A percentile compares a stretch with the other conserved stretches of the same genome.
Conservation (phyloP, 2,113 vertebrate genomes). For the Propithecus coquereli region DNA sequence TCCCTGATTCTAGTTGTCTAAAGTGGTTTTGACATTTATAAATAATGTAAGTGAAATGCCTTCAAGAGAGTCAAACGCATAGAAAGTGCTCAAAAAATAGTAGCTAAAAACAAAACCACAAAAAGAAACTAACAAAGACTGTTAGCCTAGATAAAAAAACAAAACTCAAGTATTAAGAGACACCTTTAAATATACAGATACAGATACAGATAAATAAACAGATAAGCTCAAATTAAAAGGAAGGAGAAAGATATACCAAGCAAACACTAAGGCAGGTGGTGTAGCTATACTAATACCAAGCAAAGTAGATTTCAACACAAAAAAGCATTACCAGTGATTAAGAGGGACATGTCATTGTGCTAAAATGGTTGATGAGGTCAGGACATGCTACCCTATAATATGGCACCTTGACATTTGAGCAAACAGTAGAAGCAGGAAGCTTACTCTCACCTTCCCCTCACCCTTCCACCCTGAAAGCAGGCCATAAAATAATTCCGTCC, state of each 20-base stretch:
- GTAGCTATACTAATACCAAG: background rate
- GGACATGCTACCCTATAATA: background rate
- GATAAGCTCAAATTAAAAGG: background rate
- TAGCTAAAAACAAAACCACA: background rate
- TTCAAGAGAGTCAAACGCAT: background rate
- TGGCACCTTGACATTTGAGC: background rate
- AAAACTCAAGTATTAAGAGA: background rate
- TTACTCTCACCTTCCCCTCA: background rate
- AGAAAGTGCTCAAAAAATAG: background rate
- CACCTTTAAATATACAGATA: background rate
- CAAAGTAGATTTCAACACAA: background rate
- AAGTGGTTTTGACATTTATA: background rate
- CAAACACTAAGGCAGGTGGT: background rate
- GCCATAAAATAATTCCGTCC: background rate
- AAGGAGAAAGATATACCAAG: background rate
- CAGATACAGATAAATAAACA: background rate
- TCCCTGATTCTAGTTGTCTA: background rate
- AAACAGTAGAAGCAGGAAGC: background rate
- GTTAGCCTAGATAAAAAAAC: background rate
- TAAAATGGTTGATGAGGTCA: background rate
- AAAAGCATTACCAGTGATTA: background rate
- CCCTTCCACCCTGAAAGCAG: background rate
- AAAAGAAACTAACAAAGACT: background rate
- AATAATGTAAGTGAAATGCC: background rate
- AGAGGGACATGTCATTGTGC: background rate